phyloP scores from a whole-genome alignment of 2,797 vertebrate genomes.

The Labeo calbasu region DNA sequence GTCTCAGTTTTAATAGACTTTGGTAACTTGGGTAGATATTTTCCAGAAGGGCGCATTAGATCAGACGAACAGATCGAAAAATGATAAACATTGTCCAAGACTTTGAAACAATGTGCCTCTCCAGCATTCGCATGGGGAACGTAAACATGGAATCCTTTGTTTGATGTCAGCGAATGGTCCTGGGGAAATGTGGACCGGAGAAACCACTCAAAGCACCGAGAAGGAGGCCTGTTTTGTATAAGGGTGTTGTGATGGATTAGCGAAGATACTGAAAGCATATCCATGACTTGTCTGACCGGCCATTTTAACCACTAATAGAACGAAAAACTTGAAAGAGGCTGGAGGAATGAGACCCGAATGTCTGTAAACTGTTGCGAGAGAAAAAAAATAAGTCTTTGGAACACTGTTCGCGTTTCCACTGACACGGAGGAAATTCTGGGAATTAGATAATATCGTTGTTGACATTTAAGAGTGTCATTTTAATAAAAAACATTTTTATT shows the following conservation, averaged over 20 bases:
- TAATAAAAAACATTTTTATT: slow-evolving; percentile 2
- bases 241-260: slow-evolving; percentile 49
- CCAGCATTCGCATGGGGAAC: slow-evolving; percentile 69
- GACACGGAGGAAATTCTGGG: not conserved
- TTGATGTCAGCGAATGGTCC: slow-evolving; percentile 69
- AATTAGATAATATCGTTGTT: not conserved
- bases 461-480: not conserved
- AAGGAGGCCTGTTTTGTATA: slow-evolving; percentile 47
- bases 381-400: not conserved
- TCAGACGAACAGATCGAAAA: slow-evolving; percentile 70
- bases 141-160: slow-evolving; percentile 73
- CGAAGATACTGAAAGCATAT: slow-evolving; percentile 41
- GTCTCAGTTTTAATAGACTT: slow-evolving; percentile 56
- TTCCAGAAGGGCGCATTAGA: slow-evolving; percentile 56
- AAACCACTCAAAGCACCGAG: slow-evolving; percentile 61
- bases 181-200: slow-evolving; percentile 62
- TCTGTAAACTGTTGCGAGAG: not conserved
- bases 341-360: slow-evolving; percentile 18
- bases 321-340: slow-evolving; percentile 30
- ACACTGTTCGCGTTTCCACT: not conserved
- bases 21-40: slow-evolving; percentile 55
- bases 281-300: slow-evolving; percentile 38
- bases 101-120: slow-evolving; percentile 71
- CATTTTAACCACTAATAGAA: slow-evolving; percentile 46
- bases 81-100: slow-evolving; percentile 72